Conservation (phyloP, 2,113 vertebrate species). For the Saimiri boliviensis region DNA sequence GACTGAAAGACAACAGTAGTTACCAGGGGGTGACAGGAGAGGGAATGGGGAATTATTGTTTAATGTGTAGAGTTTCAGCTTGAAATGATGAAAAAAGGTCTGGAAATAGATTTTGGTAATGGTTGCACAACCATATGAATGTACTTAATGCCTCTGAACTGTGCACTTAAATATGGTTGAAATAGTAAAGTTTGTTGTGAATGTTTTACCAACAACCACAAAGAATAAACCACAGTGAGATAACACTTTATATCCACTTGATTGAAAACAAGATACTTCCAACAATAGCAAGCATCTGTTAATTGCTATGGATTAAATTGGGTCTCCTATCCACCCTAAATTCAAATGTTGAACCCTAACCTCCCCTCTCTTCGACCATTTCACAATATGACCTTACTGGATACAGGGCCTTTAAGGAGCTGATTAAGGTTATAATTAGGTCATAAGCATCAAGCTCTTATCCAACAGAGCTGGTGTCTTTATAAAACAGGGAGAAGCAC, state of each 20-base stretch:
- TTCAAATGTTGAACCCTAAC: neutral
- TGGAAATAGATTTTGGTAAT: neutral
- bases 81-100: neutral
- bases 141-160: neutral
- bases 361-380: accelerated
- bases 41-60: neutral
- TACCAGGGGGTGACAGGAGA: neutral
- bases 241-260: neutral
- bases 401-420: neutral
- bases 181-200: neutral
- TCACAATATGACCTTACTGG: neutral
- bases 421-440: neutral
- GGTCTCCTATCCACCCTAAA: neutral
- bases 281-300: neutral
- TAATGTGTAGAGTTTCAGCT: neutral
- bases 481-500: neutral
- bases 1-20: neutral
- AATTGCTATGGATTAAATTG: neutral
- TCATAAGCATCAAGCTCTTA: neutral
- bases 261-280: neutral
- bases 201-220: neutral
- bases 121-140: neutral
- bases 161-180: neutral
- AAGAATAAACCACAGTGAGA: neutral
- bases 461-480: neutral